Percentiles rank a stretch among this genome's conserved stretches.
These are phyloP conservation scores for Holothuria leucospilota DNA, from an alignment of 53 echinoderm and acorn worm species.

Conservation along the genomic window DNA sequence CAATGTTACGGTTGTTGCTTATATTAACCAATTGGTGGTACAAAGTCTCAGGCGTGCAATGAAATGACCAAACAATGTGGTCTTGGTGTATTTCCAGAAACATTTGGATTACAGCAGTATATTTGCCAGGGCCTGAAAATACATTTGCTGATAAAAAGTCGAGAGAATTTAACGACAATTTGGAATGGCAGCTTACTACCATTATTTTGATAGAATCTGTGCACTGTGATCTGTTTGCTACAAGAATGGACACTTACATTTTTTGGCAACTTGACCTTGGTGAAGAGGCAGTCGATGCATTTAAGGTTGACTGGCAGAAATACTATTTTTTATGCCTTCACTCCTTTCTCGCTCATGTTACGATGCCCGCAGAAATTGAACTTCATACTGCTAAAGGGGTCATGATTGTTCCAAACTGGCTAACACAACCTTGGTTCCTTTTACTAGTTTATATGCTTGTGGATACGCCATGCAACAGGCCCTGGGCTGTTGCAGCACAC, in stretches of 20 bases:
- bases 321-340: conserved; percentile 44
- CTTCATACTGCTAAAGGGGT: conserved; percentile 29
- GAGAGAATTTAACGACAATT: conserved; percentile 56
- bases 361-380: conserved; percentile 10
- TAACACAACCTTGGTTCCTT: conserved; percentile 40
- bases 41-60: conserved; percentile 57
- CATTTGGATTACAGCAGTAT: conserved; percentile 49
- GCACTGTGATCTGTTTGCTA: conserved; percentile 56
- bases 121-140: conserved; percentile 66
- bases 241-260: conserved; percentile 52
- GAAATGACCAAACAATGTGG: conserved; percentile 62
- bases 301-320: conserved; percentile 50
- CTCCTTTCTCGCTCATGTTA: conserved; percentile 13
- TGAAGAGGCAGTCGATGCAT: conserved; percentile 50
- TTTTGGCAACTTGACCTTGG: conserved; percentile 65
- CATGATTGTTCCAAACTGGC: conserved; percentile 51
- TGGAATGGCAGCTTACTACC: conserved; percentile 61
- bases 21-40: conserved; percentile 64
- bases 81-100: conserved; percentile 48
- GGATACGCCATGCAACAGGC: conserved; percentile 31
- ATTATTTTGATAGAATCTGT: conserved; percentile 10
- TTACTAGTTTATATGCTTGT: conserved; percentile 29
- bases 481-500: conserved; percentile 15
- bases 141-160: conserved; percentile 60
- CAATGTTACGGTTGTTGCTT: conserved; percentile 56